Evolutionary conservation across 2,888 invertebrate genomes (phyloP), one percentile per base, ranked within the genome.

Genomic region (Xylota segnis): DNA sequence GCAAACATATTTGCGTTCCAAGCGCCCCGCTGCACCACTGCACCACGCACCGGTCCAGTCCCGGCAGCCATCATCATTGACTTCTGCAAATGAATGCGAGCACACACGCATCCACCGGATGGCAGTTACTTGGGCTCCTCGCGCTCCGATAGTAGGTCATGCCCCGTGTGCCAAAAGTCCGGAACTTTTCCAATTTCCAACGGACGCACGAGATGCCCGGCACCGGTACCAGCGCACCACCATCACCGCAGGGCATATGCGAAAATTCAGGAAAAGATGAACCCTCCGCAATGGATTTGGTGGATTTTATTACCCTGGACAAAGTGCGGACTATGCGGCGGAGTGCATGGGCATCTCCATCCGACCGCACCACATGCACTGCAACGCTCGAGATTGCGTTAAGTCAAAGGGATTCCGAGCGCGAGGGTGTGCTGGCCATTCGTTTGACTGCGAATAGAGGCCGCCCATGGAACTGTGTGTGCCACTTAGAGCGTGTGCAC

Each of bases 111-210:
- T n/a, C 45, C 45, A 29, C 40, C 58, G 56, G 71, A 76, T 76
- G 58, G 65, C 70, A 70, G 75, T 56, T 81, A 79, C 75, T 52
- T 45, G 50, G 77, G 37, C 2, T n/a, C 2, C 3, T 23, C 47
- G 16, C 32, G 66, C 29, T 56, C 43, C 65, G 70, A 70, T 52
- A 76, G 75, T 84, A 71, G 84, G 84, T 84, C 79, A 84, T 70
- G 75, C 65, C 63, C 56, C 72, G 50, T 74, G 74, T 74, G 74
- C 50, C 63, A 45, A 70, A 58, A 56, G 50, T 68, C 23, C 56
- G 63, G 70, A 79, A 79, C 52, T 75, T 79, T 79, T 58, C 61
- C 68, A 70, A 78, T 78, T 78, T 78, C 45, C 70, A 58, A 18
- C 43, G 40, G 32, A 59, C 61, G 61, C 74, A 68, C 47, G 45